phyloP scores from a whole-genome alignment of 2,888 invertebrate genomes.

The Cremastinae sp. region DNA sequence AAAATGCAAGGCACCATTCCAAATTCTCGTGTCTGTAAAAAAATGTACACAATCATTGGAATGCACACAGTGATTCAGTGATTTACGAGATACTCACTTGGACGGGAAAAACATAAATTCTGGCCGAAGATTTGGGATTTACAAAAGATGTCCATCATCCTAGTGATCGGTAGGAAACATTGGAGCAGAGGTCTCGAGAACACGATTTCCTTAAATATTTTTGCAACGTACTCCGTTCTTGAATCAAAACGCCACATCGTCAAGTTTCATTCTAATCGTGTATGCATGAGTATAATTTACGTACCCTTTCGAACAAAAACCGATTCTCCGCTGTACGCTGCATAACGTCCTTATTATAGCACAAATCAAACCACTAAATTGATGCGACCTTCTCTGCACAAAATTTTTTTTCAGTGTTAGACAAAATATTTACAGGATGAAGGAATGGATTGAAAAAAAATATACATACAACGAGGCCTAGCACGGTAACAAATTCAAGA shows the following conservation, averaged over 20 bases:
- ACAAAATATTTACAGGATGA: not conserved
- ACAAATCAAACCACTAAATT: slow-evolving; percentile 76
- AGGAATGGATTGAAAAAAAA: not conserved
- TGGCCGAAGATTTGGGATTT: slow-evolving; percentile 64
- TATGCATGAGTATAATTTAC: not conserved
- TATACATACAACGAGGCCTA: slow-evolving; percentile 72
- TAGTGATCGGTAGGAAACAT: slow-evolving; percentile 71
- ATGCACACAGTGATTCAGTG: not conserved
- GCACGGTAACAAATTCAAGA: slow-evolving; percentile 71
- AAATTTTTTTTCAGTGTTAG: slow-evolving; percentile 20
- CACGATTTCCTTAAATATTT: slow-evolving; percentile 76
- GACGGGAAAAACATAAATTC: slow-evolving; percentile 68
- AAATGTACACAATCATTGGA: not conserved
- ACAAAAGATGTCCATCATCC: slow-evolving; percentile 71
- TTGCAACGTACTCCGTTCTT: slow-evolving; percentile 6
- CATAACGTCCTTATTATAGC: slow-evolving; percentile 71
- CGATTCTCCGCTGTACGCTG: slow-evolving; percentile 71
- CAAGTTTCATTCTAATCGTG: not conserved
- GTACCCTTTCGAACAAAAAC: slow-evolving; percentile 72
- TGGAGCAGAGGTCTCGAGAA: slow-evolving; percentile 74
- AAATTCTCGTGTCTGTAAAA: slow-evolving; percentile 64
- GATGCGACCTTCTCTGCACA: slow-evolving; percentile 77
- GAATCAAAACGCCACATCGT: too few relatives aligned
- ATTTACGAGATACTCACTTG: slow-evolving; percentile 68
- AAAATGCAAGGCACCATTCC: slow-evolving; percentile 72